phyloP scores from a whole-genome alignment of 1,140 invertebrate genomes.

The Bombus waltoni region DNA sequence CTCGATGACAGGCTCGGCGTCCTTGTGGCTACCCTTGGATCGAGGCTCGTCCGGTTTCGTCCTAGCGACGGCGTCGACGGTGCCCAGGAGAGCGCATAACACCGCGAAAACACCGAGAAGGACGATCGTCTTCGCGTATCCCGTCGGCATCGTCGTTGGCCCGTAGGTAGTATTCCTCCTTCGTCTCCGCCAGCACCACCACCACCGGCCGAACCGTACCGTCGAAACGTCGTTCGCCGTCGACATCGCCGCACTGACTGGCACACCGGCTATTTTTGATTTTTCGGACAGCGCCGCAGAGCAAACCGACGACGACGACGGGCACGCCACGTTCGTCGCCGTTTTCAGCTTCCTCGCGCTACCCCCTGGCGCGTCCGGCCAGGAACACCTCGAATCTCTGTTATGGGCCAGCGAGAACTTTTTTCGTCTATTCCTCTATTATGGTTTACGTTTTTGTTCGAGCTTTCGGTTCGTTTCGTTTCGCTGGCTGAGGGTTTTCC shows the following conservation, averaged over 20 bases:
- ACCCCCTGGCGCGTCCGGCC: constrained; percentile 4
- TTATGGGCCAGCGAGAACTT: neutral
- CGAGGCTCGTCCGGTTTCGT: constrained; percentile 72
- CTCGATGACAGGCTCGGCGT: constrained; percentile 92
- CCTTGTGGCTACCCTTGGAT: constrained; percentile 73
- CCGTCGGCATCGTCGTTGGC: constrained; percentile 58
- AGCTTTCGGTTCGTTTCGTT: neutral
- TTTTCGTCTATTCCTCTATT: neutral
- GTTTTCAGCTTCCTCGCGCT: constrained; percentile 37
- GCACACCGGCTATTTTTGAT: constrained; percentile 74
- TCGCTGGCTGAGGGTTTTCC: neutral
- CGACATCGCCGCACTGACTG: constrained; percentile 83
- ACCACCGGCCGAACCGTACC: constrained; percentile 76
- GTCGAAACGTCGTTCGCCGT: constrained; percentile 82
- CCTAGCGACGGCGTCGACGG: constrained; percentile 61
- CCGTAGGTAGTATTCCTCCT: constrained; percentile 62
- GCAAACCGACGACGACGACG: constrained; percentile 19
- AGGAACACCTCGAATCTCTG: neutral
- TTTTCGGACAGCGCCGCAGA: constrained; percentile 67
- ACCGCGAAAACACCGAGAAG: constrained; percentile 57
- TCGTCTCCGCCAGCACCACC: constrained; percentile 72
- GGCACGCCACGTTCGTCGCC: constrained; percentile 18
- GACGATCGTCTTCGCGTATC: constrained; percentile 56
- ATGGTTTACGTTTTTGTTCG: neutral
- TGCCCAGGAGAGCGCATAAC: constrained; percentile 53